phyloP scores from a whole-genome alignment of 2,797 vertebrate species.

The Pipistrellus nathusii region DNA sequence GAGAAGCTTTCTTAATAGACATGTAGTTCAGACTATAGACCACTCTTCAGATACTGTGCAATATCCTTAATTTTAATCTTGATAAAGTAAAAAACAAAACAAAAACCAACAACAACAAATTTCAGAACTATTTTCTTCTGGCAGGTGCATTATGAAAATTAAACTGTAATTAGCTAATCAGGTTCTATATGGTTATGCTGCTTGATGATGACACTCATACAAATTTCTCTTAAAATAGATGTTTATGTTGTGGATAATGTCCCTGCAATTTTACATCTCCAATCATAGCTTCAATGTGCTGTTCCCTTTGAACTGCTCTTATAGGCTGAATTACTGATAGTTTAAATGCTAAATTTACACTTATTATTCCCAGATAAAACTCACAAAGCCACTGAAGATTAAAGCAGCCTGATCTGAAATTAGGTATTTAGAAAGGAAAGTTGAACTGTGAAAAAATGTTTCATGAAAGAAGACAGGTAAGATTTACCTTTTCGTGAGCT shows the following conservation, averaged over 20 bases:
- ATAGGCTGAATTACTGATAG: slow-evolving; percentile 84
- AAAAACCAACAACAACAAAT: not conserved
- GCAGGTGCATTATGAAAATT: slow-evolving; percentile 80
- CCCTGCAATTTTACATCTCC: slow-evolving; percentile 79
- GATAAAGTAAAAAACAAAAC: slow-evolving; percentile 13
- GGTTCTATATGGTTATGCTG: slow-evolving; percentile 68
- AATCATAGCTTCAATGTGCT: slow-evolving; percentile 81
- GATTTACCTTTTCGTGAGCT: not conserved
- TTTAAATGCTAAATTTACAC: slow-evolving; percentile 89
- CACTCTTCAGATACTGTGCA: not conserved
- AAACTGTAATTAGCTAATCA: slow-evolving; percentile 80
- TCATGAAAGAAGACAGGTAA: slow-evolving; percentile 75
- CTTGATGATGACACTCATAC: slow-evolving; percentile 74
- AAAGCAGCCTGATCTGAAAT: slow-evolving; percentile 82
- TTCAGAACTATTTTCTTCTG: not conserved
- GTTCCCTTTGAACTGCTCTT: slow-evolving; percentile 86
- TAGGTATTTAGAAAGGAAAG: slow-evolving; percentile 78
- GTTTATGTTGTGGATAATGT: slow-evolving; percentile 73
- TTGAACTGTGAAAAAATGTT: slow-evolving; percentile 75
- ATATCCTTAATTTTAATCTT: slow-evolving; percentile 29
- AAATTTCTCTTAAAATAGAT: slow-evolving; percentile 82
- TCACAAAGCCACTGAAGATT: slow-evolving; percentile 81
- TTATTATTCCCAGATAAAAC: slow-evolving; percentile 84
- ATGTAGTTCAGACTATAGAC: not conserved
- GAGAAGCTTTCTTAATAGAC: slow-evolving; percentile 37